Base-by-base conservation (phyloP, 1,140 invertebrate species). In the Lycorma delicatula region DNA sequence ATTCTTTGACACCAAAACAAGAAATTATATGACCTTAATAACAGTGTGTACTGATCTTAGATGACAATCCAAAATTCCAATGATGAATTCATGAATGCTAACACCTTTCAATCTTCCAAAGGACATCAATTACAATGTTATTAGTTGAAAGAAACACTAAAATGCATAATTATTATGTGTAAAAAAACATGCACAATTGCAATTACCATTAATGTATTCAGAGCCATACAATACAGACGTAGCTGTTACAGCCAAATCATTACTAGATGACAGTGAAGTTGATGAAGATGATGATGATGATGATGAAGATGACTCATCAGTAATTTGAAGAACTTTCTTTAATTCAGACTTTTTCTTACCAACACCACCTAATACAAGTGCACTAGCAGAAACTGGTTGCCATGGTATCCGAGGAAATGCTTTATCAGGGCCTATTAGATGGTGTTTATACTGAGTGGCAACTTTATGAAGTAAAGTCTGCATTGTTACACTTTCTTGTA, bases 171-270 rank as follows among this genome's bases (percentile, higher is more conserved):
- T 25, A 59, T 46, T 20, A 7, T 47, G 20, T 7, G 12, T 47
- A 12, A 13, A n/a, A 7, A n/a, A n/a, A 20, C 7, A 9, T 47
- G 18, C 7, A 47, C n/a, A n/a, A n/a, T n/a, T n/a, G n/a, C n/a
- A 44, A 41, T 62, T 71, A 77, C 83, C 84, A 71, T 86, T 84
- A 3, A 85, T 78, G 71, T 82, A 85, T 68, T 82, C 80, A 3
- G 83, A 83, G 56, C 77, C 82, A 69, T 86, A 84, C 0, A 86
- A 68, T 48, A 86, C 79, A 18, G 84, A 83, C 31, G 84, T 67
- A 7, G 81, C 82, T 26, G 82, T 82, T n/a, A n/a, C n/a, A n/a
- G n/a, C n/a, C n/a, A n/a, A n/a, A n/a, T n/a, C 3, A 76, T 73
- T 36, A 51, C 26, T 16, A 27, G 13, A 23, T 28, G 26, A 7